phyloP scores from a whole-genome alignment of 1,140 invertebrate species.

The Bombyx mandarina region DNA sequence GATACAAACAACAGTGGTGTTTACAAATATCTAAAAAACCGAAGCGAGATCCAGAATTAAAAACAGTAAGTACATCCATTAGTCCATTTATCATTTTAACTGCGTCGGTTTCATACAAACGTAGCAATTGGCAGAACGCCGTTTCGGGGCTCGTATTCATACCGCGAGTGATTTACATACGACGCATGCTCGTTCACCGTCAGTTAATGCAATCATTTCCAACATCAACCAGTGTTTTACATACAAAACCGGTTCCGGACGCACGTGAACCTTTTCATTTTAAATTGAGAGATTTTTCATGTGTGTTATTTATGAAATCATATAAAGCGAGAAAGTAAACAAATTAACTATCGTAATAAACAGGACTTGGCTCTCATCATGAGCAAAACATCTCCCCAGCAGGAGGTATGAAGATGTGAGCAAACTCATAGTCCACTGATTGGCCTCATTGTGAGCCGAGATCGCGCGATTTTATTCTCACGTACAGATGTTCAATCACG shows the following conservation, averaged over 20 bases:
- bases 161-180: conserved; percentile 23
- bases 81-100: conserved; percentile 29
- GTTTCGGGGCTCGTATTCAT: conserved; percentile 5
- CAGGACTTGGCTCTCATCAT: too few relatives aligned
- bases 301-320: too few relatives aligned
- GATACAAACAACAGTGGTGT: conserved; percentile 19
- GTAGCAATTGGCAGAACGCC: background rate
- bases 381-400: too few relatives aligned
- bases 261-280: background rate
- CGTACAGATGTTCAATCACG: conserved; percentile 29
- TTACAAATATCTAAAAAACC: background rate
- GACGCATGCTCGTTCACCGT: conserved; percentile 10
- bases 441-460: conserved; percentile 29
- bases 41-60: conserved; percentile 1
- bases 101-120: conserved; percentile 18
- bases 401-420: conserved; percentile 5
- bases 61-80: conserved; percentile 13
- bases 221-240: conserved; percentile 22
- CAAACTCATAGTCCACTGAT: conserved; percentile 32
- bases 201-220: conserved; percentile 25
- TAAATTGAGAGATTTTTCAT: too few relatives aligned
- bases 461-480: conserved; percentile 22
- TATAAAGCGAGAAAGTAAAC: too few relatives aligned
- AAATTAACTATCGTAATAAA: too few relatives aligned
- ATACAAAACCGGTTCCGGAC: conserved; percentile 16